phyloP scores from a whole-genome alignment of 2,888 invertebrate species.

The Molorchus minor region DNA sequence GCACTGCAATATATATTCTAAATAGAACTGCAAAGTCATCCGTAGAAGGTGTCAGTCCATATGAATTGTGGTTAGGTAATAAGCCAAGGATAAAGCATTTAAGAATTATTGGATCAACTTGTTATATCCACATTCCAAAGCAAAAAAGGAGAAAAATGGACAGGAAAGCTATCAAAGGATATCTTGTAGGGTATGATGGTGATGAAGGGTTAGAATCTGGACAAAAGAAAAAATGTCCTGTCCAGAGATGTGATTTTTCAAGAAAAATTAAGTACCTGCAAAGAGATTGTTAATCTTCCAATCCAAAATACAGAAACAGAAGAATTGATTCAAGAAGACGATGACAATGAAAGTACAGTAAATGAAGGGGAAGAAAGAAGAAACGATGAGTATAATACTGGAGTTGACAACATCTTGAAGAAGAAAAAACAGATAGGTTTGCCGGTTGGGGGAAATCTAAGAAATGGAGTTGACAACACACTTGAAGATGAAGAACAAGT shows the following conservation, averaged over 20 bases:
- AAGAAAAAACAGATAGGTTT: too few species aligned
- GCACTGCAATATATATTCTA: conserved; percentile 38
- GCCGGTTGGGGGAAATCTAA: too few species aligned
- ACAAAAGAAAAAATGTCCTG: conserved; percentile 36
- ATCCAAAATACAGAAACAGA: neutral
- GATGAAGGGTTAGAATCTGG: conserved; percentile 46
- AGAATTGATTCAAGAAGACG: neutral
- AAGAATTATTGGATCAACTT: conserved; percentile 40
- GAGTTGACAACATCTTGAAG: neutral
- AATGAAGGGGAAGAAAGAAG: neutral
- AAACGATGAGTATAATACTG: neutral
- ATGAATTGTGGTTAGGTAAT: conserved; percentile 45
- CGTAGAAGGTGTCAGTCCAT: conserved; percentile 40
- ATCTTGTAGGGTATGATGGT: conserved; percentile 49
- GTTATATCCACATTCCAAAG: conserved; percentile 9
- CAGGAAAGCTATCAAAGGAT: conserved; percentile 43
- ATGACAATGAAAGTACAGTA: neutral
- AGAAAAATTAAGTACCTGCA: conserved; percentile 36
- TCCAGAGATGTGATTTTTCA: conserved; percentile 46
- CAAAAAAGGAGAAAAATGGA: conserved; percentile 46
- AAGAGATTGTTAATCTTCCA: conserved; percentile 4
- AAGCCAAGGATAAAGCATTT: conserved; percentile 42
- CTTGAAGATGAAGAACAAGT: neutral
- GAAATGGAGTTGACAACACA: too few species aligned
- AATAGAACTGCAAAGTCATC: conserved; percentile 45